A percentile compares a stretch with the other conserved stretches of the same genome.
These are phyloP conservation scores for Ichneumoninae sp. DNA, from an alignment of 2,888 invertebrate species.

Conservation along the genomic window DNA sequence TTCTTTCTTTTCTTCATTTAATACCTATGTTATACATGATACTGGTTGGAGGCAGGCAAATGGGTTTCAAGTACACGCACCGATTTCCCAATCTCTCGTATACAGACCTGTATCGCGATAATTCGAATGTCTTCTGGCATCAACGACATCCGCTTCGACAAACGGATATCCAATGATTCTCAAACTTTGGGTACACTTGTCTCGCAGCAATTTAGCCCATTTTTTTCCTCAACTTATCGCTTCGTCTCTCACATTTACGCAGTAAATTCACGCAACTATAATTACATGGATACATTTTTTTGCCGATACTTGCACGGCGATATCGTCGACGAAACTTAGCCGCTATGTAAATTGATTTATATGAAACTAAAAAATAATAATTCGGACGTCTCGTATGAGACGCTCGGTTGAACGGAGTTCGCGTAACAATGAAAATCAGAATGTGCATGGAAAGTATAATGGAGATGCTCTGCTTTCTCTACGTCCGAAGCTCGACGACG, in stretches of 20 bases:
- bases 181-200: background rate
- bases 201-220: background rate
- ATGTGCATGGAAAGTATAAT: slow-evolving; percentile 36
- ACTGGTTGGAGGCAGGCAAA: slow-evolving; percentile 41
- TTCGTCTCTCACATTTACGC: slow-evolving; percentile 16
- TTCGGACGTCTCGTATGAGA: background rate
- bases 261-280: slow-evolving; percentile 36
- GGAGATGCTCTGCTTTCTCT: slow-evolving; percentile 20
- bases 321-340: slow-evolving; percentile 10
- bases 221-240: background rate
- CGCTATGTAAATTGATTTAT: background rate
- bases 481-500: slow-evolving; percentile 31
- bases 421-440: slow-evolving; percentile 31
- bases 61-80: slow-evolving; percentile 10
- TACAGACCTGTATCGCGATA: slow-evolving; percentile 37
- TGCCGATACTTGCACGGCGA: background rate
- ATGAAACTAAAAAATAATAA: slow-evolving; percentile 28
- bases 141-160: slow-evolving; percentile 13
- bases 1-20: slow-evolving; percentile 1
- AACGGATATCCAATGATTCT: slow-evolving; percentile 23
- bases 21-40: slow-evolving; percentile 54
- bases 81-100: slow-evolving; percentile 25
- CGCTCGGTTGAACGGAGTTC: slow-evolving; percentile 5
- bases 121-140: slow-evolving; percentile 9
- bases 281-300: slow-evolving; percentile 32